phyloP scores from a whole-genome alignment of 1,140 invertebrate species.

The Telenomus remus region DNA sequence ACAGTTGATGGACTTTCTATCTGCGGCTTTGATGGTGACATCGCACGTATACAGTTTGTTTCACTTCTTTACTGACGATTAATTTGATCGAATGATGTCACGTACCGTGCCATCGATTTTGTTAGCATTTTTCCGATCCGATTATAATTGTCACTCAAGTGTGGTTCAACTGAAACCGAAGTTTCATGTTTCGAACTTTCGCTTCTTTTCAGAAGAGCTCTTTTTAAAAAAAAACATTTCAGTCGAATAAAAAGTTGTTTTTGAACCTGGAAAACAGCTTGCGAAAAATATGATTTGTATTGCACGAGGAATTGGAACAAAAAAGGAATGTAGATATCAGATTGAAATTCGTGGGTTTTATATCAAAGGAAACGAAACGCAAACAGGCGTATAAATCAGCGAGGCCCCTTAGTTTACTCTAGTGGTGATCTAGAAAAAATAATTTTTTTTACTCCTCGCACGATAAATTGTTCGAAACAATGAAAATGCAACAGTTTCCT shows the following conservation, averaged over 20 bases:
- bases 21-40: neutral
- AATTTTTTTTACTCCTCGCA: too few relatives aligned
- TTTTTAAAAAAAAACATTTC: too few relatives aligned
- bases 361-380: slow-evolving; percentile 25
- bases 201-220: too few relatives aligned
- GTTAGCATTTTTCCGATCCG: slow-evolving; percentile 7
- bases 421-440: slow-evolving; percentile 37
- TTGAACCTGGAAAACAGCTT: too few relatives aligned
- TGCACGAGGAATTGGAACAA: too few relatives aligned
- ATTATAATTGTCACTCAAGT: too few relatives aligned
- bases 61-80: slow-evolving; percentile 16
- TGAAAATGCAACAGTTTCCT: slow-evolving; percentile 54
- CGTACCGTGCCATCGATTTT: neutral
- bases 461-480: slow-evolving; percentile 50
- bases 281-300: too few relatives aligned
- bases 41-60: too few relatives aligned
- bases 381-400: slow-evolving; percentile 24
- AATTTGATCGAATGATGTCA: slow-evolving; percentile 40
- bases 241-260: too few relatives aligned
- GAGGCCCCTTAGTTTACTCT: slow-evolving; percentile 25
- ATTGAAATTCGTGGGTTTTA: slow-evolving; percentile 18
- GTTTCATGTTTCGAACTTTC: too few relatives aligned
- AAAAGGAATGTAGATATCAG: slow-evolving; percentile 22
- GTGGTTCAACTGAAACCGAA: too few relatives aligned
- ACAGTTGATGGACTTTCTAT: slow-evolving; percentile 20